A percentile compares a stretch with the other conserved stretches of the same genome.
These are phyloP conservation scores for Eutolmus rufibarbis DNA, from an alignment of 2,888 invertebrate genomes.

Conservation along the genomic window DNA sequence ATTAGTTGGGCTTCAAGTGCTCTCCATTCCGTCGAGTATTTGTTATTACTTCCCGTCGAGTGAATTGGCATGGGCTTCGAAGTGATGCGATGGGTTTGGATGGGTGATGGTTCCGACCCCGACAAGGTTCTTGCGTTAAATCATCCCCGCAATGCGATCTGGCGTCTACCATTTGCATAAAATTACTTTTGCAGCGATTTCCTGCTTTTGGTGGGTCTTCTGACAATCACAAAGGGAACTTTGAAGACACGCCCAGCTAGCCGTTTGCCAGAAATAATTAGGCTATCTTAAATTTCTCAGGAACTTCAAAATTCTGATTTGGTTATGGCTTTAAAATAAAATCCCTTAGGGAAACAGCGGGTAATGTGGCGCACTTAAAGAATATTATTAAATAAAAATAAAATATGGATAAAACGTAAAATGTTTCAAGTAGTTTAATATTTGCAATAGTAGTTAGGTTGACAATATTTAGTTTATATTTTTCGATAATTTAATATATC, in stretches of 20 bases:
- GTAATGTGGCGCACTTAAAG: too few species aligned
- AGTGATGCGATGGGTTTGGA: background rate
- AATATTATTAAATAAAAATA: too few species aligned
- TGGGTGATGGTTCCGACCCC: background rate
- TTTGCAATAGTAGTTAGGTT: too few species aligned
- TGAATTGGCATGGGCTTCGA: background rate
- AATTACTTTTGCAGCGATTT: background rate
- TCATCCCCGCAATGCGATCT: background rate
- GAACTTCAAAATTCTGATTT: background rate
- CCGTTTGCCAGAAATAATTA: background rate
- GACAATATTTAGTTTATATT: too few species aligned
- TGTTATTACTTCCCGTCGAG: conserved; percentile 26
- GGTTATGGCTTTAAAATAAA: too few species aligned
- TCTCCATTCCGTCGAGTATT: conserved; percentile 14
- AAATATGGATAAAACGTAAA: too few species aligned
- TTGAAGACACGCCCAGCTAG: background rate
- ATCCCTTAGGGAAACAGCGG: too few species aligned
- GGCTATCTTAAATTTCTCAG: background rate
- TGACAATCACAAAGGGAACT: background rate
- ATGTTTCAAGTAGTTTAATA: too few species aligned
- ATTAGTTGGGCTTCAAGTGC: conserved; percentile 25
- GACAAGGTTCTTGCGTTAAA: background rate
- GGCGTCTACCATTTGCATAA: background rate
- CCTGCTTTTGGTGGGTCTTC: background rate
- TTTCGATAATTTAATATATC: too few species aligned